Evolutionary conservation across 1,140 invertebrate genomes (phyloP).

Genomic region (Pogonomyrmex californicus): DNA sequence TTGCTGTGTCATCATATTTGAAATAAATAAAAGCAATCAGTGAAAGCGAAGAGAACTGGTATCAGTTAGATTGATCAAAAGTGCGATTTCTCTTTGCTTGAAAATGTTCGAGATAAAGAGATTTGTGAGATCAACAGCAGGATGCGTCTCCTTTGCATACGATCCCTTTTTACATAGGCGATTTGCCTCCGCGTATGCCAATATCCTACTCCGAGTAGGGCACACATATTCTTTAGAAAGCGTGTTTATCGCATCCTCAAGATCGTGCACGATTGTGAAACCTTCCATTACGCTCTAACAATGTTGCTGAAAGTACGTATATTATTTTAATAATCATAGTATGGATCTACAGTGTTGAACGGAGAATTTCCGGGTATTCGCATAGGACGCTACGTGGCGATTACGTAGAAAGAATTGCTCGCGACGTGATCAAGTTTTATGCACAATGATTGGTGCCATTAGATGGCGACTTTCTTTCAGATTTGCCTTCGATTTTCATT

Average conservation of each 20-base stretch:
- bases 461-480: slow-evolving; percentile 43
- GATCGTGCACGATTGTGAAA: slow-evolving; percentile 58
- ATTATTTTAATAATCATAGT: slow-evolving; percentile 61
- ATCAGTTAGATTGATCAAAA: slow-evolving; percentile 6
- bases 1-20: slow-evolving; percentile 7
- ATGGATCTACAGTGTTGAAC: slow-evolving; percentile 24
- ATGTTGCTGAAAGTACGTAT: slow-evolving; percentile 51
- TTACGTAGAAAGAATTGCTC: slow-evolving; percentile 41
- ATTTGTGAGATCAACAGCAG: slow-evolving; percentile 23
- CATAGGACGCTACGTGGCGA: slow-evolving; percentile 32
- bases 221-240: slow-evolving; percentile 53
- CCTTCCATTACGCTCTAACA: slow-evolving; percentile 57
- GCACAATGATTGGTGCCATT: slow-evolving; percentile 34
- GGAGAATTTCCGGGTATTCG: slow-evolving; percentile 41
- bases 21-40: slow-evolving; percentile 41
- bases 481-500: slow-evolving; percentile 1
- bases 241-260: slow-evolving; percentile 52
- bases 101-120: neutral
- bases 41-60: slow-evolving; percentile 28
- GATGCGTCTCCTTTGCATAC: slow-evolving; percentile 18
- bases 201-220: slow-evolving; percentile 44
- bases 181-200: slow-evolving; percentile 28
- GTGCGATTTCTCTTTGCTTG: slow-evolving; percentile 34
- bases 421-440: slow-evolving; percentile 37
- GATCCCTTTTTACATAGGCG: slow-evolving; percentile 22